Evolutionary conservation across 2,113 vertebrate species (phyloP).

Genomic region (Grammomys dolichurus): DNA sequence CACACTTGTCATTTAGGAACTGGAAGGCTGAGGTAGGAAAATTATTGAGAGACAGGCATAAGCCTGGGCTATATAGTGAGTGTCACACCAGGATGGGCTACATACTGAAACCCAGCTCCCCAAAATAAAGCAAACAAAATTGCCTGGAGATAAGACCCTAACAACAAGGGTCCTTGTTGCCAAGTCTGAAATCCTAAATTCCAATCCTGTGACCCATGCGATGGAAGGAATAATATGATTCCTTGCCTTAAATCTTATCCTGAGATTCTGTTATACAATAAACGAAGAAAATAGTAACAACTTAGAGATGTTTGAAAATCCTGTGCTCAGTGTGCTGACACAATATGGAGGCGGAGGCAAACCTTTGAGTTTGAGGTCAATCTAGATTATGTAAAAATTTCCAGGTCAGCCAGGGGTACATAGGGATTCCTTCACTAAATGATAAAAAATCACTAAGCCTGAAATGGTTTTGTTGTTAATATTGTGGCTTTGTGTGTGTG

Average conservation of each 20-base stretch:
- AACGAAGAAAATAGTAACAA: constrained; percentile 36
- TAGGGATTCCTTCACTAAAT: neutral
- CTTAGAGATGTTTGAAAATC: neutral
- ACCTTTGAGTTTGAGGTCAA: neutral
- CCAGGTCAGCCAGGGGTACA: neutral
- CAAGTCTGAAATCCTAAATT: neutral
- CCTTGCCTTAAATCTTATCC: neutral
- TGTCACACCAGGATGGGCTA: neutral
- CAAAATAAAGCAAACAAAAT: neutral
- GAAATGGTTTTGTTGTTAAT: neutral
- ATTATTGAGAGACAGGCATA: neutral
- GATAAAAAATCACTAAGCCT: neutral
- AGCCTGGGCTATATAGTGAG: neutral
- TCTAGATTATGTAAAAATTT: neutral
- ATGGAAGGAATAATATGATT: no score
- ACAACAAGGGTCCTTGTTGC: neutral
- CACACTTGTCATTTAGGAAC: neutral
- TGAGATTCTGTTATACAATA: neutral
- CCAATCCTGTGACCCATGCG: neutral
- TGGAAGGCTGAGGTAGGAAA: neutral
- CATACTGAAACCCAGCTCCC: neutral
- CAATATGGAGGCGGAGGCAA: neutral
- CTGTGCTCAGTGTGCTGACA: neutral
- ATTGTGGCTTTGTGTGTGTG: no score
- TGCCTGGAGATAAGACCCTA: no score